phyloP scores from a whole-genome alignment of 2,888 invertebrate species.

The Phyllotreta striolata region DNA sequence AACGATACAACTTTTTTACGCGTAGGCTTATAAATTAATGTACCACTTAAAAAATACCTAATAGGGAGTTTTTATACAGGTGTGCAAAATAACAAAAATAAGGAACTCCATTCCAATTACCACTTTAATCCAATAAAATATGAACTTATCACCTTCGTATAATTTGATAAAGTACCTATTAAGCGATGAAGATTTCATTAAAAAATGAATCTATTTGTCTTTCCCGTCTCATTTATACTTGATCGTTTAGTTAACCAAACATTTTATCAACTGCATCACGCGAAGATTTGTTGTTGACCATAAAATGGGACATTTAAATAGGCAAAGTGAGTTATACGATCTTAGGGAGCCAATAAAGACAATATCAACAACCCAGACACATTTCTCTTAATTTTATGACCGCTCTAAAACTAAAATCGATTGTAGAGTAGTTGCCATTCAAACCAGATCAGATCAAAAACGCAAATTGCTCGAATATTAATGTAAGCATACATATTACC shows the following conservation, averaged over 20 bases:
- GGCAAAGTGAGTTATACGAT: slow-evolving; percentile 18
- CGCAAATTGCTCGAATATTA: no score
- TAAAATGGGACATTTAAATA: slow-evolving; percentile 22
- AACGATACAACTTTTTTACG: slow-evolving; percentile 14
- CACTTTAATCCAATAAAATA: no score
- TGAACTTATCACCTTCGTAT: no score
- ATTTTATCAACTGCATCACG: slow-evolving; percentile 13
- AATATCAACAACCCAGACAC: slow-evolving; percentile 24
- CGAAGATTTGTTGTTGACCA: slow-evolving; percentile 18
- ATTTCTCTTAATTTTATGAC: slow-evolving; percentile 24
- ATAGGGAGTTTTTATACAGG: no score
- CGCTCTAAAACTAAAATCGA: slow-evolving; percentile 16
- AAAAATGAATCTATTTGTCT: no score
- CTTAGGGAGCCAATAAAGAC: slow-evolving; percentile 28
- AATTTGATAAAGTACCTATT: no score
- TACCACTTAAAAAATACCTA: not conserved
- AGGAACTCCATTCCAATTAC: no score
- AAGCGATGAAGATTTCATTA: no score
- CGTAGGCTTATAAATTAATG: slow-evolving; percentile 7
- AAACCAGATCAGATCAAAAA: not conserved
- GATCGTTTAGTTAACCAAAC: slow-evolving; percentile 1
- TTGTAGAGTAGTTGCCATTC: slow-evolving; percentile 3
- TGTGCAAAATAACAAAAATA: no score
- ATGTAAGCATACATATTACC: no score
- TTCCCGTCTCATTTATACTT: no score